These are phyloP conservation scores for Bovichtus diacanthus DNA, from an alignment of 2,797 vertebrate species.

Conservation along the genomic window DNA sequence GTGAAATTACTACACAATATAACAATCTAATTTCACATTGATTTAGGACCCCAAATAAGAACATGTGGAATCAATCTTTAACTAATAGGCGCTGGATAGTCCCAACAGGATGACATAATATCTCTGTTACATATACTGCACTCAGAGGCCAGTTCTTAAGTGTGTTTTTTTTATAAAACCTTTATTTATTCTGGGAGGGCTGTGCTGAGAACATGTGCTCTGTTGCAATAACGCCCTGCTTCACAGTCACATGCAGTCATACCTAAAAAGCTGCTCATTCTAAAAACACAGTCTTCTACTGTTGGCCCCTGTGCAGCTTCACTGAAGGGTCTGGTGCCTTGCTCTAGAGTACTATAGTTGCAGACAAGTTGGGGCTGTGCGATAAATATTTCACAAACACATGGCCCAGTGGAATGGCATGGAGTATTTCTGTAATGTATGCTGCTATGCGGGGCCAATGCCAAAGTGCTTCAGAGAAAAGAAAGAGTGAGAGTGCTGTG, in stretches of 20 bases:
- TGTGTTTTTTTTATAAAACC: conserved; percentile 38
- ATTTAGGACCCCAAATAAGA: conserved; percentile 40
- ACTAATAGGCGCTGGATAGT: conserved; percentile 47
- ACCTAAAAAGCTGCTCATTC: conserved; percentile 24
- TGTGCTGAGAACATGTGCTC: conserved; percentile 43
- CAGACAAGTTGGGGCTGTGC: conserved; percentile 12
- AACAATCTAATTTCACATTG: conserved; percentile 46
- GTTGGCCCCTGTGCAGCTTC: conserved; percentile 1
- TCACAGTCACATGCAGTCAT: conserved; percentile 44
- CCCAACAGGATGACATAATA: conserved; percentile 36
- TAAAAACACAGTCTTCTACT: conserved; percentile 36
- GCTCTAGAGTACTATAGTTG: conserved; percentile 45
- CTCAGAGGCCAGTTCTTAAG: conserved; percentile 39
- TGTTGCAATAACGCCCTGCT: conserved; percentile 50
- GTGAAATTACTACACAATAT: conserved; percentile 19
- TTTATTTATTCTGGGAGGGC: conserved; percentile 54
- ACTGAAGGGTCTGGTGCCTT: conserved; percentile 31
- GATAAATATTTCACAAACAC: conserved; percentile 66
- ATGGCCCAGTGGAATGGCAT: conserved; percentile 35
- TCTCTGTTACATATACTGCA: conserved; percentile 32
- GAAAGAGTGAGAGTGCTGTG: conserved; percentile 60
- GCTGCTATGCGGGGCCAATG: conserved; percentile 61
- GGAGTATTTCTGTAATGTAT: conserved; percentile 60
- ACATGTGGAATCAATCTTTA: conserved; percentile 52
- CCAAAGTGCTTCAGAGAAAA: conserved; percentile 67